Conservation (phyloP, 2,113 vertebrate species). For the Arizona elegans region DNA sequence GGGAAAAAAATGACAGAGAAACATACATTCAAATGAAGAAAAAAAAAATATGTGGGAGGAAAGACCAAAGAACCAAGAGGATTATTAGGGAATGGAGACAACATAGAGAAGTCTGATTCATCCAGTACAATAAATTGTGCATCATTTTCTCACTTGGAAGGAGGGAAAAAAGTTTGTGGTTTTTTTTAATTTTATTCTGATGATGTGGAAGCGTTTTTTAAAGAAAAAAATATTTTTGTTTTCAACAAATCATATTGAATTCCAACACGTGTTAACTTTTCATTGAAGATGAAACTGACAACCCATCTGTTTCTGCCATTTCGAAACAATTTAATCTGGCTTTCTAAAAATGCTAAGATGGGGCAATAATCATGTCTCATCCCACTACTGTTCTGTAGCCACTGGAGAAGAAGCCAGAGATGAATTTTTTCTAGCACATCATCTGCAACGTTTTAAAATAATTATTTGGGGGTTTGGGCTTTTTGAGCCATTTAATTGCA, state of each 20-base stretch:
- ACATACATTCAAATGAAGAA: too few species aligned
- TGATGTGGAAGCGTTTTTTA: not conserved
- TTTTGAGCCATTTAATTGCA: not conserved
- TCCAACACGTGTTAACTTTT: not conserved
- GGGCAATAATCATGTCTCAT: not conserved
- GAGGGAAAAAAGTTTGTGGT: rapidly evolving
- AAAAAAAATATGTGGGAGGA: not conserved
- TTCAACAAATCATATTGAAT: not conserved
- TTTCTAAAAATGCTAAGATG: not conserved
- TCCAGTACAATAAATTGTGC: not conserved
- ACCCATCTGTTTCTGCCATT: not conserved
- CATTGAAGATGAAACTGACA: not conserved
- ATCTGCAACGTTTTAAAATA: not conserved
- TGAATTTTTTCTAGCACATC: not conserved
- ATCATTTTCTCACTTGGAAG: not conserved
- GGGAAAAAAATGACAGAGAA: not conserved
- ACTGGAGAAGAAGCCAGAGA: not conserved
- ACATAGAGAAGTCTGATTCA: not conserved
- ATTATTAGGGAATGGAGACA: not conserved
- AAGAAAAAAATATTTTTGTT: not conserved
- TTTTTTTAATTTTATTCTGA: not conserved
- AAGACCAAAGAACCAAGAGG: not conserved
- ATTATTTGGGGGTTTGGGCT: not conserved
- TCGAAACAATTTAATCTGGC: constrained; percentile 3
- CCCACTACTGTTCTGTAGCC: not conserved